A percentile compares a stretch with the other conserved stretches of the same genome.
Conservation (phyloP, 2,888 invertebrate species). For the Cecidostiba fungosa region DNA sequence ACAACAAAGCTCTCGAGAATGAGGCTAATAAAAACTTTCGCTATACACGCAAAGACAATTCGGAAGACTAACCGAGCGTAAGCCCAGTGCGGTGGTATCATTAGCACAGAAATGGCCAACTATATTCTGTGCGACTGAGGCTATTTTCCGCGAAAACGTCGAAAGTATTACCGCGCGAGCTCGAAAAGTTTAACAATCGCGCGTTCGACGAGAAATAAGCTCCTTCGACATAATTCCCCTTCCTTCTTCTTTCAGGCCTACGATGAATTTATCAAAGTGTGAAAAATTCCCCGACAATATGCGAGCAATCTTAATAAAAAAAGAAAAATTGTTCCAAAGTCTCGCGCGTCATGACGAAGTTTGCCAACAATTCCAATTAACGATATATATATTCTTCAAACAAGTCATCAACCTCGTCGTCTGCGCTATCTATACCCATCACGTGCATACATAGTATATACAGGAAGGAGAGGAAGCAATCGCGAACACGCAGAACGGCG, state of each 20-base stretch:
- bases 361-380: constrained; percentile 54
- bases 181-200: neutral
- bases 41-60: too few relatives aligned
- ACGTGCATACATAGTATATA: neutral
- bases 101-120: neutral
- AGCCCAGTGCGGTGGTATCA: too few relatives aligned
- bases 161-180: neutral
- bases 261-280: neutral
- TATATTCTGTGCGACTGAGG: neutral
- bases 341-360: neutral
- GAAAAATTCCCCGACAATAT: too few relatives aligned
- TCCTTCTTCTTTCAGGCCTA: neutral
- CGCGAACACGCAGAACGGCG: neutral
- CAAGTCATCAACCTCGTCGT: constrained; percentile 21
- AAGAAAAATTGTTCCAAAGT: too few relatives aligned
- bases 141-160: neutral
- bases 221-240: neutral
- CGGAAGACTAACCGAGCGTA: too few relatives aligned
- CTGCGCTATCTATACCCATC: neutral
- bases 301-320: neutral
- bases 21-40: too few relatives aligned
- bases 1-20: too few relatives aligned
- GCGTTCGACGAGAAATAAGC: neutral
- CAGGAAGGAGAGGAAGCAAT: neutral
- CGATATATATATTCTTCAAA: constrained; percentile 45